phyloP scores from a whole-genome alignment of 2,888 invertebrate species.

The Epiperipatus broadwayi region DNA sequence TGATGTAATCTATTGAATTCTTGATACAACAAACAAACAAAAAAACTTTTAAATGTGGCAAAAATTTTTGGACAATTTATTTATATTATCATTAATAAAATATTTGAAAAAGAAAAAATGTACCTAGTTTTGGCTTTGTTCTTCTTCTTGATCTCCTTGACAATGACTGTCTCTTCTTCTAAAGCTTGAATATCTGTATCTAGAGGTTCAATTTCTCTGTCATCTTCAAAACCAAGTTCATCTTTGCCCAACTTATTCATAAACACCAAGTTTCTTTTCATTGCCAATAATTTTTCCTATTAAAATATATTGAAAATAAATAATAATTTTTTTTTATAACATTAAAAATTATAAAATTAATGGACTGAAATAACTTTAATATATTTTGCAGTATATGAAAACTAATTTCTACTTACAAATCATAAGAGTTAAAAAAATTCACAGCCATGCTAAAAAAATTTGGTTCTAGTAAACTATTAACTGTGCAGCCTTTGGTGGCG shows the following conservation, averaged over 20 bases:
- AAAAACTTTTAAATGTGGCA: no score
- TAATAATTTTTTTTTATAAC: not conserved
- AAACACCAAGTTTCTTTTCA: conserved; percentile 44
- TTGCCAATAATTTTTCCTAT: conserved; percentile 56
- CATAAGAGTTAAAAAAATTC: no score
- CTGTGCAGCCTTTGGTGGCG: no score
- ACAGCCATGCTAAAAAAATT: no score
- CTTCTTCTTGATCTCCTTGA: conserved; percentile 16
- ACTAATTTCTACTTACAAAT: no score
- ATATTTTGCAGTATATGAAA: not conserved
- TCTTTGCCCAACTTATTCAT: conserved; percentile 47
- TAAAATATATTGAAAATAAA: conserved; percentile 24
- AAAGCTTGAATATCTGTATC: conserved; percentile 18
- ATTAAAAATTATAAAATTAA: not conserved
- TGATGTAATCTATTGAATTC: no score
- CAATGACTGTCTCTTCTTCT: conserved; percentile 18
- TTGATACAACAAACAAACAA: no score
- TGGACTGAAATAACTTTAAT: not conserved
- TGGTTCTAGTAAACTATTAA: no score
- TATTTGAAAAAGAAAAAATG: no score
- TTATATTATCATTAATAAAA: no score
- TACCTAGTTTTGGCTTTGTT: conserved; percentile 18
- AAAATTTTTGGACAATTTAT: no score
- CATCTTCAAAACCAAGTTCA: conserved; percentile 59
- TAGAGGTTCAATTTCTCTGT: conserved; percentile 16